Evolutionary conservation across 2,797 vertebrate species (phyloP), one percentile per base, ranked within the genome.

Genomic region (Pseudomugil tenellus): DNA sequence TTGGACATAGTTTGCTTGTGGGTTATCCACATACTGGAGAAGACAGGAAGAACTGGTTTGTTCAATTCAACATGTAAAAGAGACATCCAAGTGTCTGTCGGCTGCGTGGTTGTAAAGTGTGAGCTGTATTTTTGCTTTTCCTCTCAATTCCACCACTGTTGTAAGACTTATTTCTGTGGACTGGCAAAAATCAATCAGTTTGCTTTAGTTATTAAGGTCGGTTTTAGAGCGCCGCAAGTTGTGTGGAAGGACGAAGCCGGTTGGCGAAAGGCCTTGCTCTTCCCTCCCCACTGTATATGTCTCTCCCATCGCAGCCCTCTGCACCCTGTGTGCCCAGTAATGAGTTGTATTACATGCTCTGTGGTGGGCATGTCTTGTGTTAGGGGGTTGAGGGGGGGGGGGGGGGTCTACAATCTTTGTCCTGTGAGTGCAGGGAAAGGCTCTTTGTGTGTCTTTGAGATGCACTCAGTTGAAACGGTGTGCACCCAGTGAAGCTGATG

Each of bases 341-440:
- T 90, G 88, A 92, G 85, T 85, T 92, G 86, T 88, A 91, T 92
- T 92, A 92, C 91, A 91, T 88, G 90, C 86, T 89, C 90, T 86
- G 90, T 84, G 90, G 90, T 88, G 85, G 85, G 88, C 86, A 82
- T 79, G 91, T 89, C 91, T 88, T 77, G 80, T 87, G 85, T 89
- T 89, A 32, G 32, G 29, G 1, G 32, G 32, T 32, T 6, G 32
- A n/a, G n/a, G 32, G 37, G 72, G 67, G 80, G 11, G 23, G 41
- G 79, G 87, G 84, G 80, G 84, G 84, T 79, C 74, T 91, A 90
- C 86, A 87, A 85, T 91, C 86, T 87, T 79, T 81, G 79, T 71
- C 39, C 70, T 54, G 62, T 86, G 87, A 89, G 86, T 82, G 79
- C 76, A 80, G 75, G 66, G 73, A 86, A 85, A 83, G 80, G 77